Conservation (phyloP, 1,140 invertebrate genomes). For the Galleria mellonella region DNA sequence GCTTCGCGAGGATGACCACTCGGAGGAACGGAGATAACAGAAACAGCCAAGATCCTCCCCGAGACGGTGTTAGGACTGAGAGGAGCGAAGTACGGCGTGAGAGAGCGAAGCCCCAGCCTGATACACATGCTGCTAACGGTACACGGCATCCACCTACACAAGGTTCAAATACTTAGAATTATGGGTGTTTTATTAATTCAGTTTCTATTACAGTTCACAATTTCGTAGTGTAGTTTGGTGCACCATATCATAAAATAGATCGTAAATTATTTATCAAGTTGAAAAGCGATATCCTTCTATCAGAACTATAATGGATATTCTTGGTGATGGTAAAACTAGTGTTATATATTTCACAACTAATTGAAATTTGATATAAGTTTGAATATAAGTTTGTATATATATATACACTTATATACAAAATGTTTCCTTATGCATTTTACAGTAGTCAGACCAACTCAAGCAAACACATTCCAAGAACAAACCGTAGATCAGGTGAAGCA, state of each 20-base stretch:
- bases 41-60: slow-evolving; percentile 19
- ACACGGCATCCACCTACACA: slow-evolving; percentile 58
- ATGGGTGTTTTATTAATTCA: slow-evolving; percentile 1
- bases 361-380: too few relatives aligned
- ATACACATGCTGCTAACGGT: slow-evolving; percentile 45
- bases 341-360: too few relatives aligned
- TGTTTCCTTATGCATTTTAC: slow-evolving; percentile 10
- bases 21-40: slow-evolving; percentile 31
- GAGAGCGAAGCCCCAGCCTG: slow-evolving; percentile 23
- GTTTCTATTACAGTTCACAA: too few relatives aligned
- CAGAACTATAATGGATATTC: too few relatives aligned
- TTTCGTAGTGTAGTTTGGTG: too few relatives aligned
- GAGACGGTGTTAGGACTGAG: slow-evolving; percentile 60
- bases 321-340: too few relatives aligned
- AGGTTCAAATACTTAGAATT: slow-evolving; percentile 22
- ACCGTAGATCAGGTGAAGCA: slow-evolving; percentile 41
- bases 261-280: too few relatives aligned
- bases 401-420: too few relatives aligned
- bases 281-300: too few relatives aligned
- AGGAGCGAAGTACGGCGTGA: slow-evolving; percentile 37
- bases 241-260: too few relatives aligned
- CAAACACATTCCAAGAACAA: slow-evolving; percentile 38
- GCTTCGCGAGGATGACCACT: slow-evolving; percentile 77
- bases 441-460: slow-evolving; percentile 60
- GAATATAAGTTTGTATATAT: too few relatives aligned